A percentile compares a stretch with the other conserved stretches of the same genome.
These are phyloP conservation scores for Clivina fossor DNA, from an alignment of 2,888 invertebrate genomes.

Conservation along the genomic window DNA sequence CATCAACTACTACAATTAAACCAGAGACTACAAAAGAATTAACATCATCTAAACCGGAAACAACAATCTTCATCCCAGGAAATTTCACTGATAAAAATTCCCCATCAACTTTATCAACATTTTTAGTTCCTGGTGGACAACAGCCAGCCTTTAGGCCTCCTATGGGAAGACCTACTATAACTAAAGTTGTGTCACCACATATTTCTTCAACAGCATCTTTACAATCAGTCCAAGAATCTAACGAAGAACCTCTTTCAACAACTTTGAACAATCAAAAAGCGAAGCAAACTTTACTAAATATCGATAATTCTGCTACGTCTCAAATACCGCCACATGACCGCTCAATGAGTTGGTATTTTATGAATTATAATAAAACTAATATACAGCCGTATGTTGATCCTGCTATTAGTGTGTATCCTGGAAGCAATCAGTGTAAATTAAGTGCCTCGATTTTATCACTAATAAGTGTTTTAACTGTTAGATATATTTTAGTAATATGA, in stretches of 20 bases:
- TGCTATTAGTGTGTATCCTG: conserved; percentile 23
- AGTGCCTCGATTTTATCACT: conserved; percentile 16
- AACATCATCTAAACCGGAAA: conserved; percentile 32
- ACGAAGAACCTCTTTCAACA: conserved; percentile 37
- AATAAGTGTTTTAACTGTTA: conserved; percentile 1
- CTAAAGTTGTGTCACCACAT: conserved; percentile 59
- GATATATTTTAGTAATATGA: conserved; percentile 19
- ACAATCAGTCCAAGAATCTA: conserved; percentile 37
- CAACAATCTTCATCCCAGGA: conserved; percentile 41
- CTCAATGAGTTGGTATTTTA: conserved; percentile 81
- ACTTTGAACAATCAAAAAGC: conserved; percentile 39
- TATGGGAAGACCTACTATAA: conserved; percentile 61
- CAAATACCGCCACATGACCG: conserved; percentile 56
- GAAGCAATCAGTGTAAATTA: conserved; percentile 14
- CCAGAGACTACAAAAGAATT: conserved; percentile 44
- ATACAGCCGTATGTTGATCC: conserved; percentile 53
- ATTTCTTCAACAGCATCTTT: conserved; percentile 41
- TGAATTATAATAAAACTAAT: conserved; percentile 74
- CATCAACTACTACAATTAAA: conserved; percentile 51
- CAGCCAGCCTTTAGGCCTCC: conserved; percentile 52
- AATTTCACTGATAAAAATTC: conserved; percentile 31
- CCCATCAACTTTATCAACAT: conserved; percentile 58
- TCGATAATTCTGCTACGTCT: conserved; percentile 44
- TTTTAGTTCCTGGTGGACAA: conserved; percentile 64
- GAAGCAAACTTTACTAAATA: conserved; percentile 32